Evolutionary conservation across 2,113 vertebrate species (phyloP).

Genomic region (Melospiza georgiana): DNA sequence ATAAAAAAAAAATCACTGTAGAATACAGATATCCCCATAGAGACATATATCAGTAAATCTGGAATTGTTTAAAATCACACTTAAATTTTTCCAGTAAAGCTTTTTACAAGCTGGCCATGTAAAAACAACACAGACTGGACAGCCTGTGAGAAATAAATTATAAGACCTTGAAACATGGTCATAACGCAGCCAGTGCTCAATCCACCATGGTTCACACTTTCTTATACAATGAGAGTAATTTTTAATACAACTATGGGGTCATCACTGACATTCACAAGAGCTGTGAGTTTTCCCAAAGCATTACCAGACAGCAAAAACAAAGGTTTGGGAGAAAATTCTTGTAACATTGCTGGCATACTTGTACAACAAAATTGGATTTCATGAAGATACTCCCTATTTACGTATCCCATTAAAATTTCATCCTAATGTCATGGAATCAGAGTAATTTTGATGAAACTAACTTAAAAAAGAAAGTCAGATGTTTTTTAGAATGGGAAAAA

Average conservation of each 20-base stretch:
- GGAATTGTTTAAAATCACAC: background rate
- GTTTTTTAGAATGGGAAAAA: background rate
- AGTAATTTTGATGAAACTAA: background rate
- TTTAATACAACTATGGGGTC: background rate
- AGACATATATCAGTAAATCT: background rate
- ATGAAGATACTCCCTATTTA: background rate
- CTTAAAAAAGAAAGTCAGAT: background rate
- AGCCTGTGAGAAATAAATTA: slow-evolving; percentile 3
- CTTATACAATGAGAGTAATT: background rate
- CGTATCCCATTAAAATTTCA: background rate
- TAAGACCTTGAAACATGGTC: background rate
- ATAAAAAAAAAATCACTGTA: background rate
- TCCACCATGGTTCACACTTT: background rate
- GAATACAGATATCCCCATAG: background rate
- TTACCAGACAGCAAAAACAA: background rate
- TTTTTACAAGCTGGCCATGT: background rate
- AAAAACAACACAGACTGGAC: background rate
- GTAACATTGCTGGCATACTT: background rate
- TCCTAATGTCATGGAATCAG: background rate
- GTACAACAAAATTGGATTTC: background rate
- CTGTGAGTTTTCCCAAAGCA: background rate
- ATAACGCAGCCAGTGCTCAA: background rate
- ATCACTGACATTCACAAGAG: background rate
- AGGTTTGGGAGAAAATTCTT: background rate
- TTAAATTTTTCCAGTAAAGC: background rate